Evolutionary conservation across 2,888 invertebrate species (phyloP).

Genomic region (Andrena bucephala): DNA sequence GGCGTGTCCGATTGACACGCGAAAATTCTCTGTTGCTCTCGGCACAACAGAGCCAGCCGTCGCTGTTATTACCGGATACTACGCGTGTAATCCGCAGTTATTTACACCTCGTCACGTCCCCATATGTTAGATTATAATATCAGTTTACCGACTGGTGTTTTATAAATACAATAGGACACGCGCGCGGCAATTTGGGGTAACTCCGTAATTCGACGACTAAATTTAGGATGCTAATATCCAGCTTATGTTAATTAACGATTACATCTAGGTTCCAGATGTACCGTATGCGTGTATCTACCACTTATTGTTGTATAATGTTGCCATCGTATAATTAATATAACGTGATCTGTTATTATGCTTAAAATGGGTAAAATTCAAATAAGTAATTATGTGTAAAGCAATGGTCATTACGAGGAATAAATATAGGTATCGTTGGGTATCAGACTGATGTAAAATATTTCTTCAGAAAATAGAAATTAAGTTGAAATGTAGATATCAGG

Average conservation of each 20-base stretch:
- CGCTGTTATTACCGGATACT: conserved; percentile 45
- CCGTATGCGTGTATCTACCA: background rate
- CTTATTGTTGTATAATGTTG: conserved; percentile 1
- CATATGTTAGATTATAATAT: conserved; percentile 60
- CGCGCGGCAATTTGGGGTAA: conserved; percentile 12
- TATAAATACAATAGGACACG: conserved; percentile 28
- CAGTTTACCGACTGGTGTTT: conserved; percentile 53
- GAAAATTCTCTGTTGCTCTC: conserved; percentile 37
- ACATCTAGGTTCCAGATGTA: conserved; percentile 3
- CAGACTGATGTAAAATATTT: too few species aligned
- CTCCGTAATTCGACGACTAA: conserved; percentile 16
- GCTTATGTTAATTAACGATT: conserved; percentile 33
- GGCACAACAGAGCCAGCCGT: conserved; percentile 37
- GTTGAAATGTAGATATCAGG: too few species aligned
- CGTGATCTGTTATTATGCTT: too few species aligned
- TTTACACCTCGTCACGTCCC: conserved; percentile 55
- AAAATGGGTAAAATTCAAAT: too few species aligned
- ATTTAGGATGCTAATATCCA: conserved; percentile 38
- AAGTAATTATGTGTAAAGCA: too few species aligned
- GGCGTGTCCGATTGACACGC: conserved; percentile 57
- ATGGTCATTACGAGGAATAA: too few species aligned
- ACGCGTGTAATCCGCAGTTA: conserved; percentile 58
- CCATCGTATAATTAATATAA: background rate
- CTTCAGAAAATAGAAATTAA: too few species aligned
- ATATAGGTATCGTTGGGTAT: too few species aligned